Base-by-base conservation (phyloP, 1,140 invertebrate species). In the Spodoptera frugiperda region DNA sequence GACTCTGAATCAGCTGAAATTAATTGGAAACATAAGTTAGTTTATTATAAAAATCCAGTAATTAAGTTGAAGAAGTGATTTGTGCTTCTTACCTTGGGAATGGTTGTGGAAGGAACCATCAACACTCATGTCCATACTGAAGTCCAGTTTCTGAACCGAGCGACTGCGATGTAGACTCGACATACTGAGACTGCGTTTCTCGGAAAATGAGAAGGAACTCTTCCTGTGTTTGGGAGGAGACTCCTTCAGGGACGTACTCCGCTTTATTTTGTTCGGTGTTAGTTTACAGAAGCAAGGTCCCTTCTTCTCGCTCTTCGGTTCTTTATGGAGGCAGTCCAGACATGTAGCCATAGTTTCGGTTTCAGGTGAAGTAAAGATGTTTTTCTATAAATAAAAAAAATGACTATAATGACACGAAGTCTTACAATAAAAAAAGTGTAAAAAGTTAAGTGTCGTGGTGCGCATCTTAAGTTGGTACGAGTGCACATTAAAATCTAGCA, bases 111-210 rank as follows among this genome's bases (percentile, higher is more conserved):
- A 61, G 0, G 93, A 94, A 14, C 85, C 87, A 80, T 94, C 94
- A 46, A 93, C 68, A 63, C 93, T 94, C 86, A 94, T 93, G 59
- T 94, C 93, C 91, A 93, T 93, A 83, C 91, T 93, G 59, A 93
- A 94, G 77, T 94, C 93, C 12, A 93, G 81, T 72, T 93, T 93
- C 76, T 93, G 91, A 8, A 94, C 92, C 3, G 92, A 94, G 6
- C 87, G 80, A 73, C 91, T 93, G 15, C 92, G 78, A 59, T 91
- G 86, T 25, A 94, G 67, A 75, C 90, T 94, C 0, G 92, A 91
- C 85, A 94, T 84, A 51, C 92, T 94, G 0, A 87, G 79, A 79
- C 91, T 93, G 6, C 92, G 88, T 74, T 89, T 91, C 25, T 88
- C 90, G 8, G 84, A 83, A 21, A 88, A 85, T 1, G 82, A 84